Evolutionary conservation across 2,888 invertebrate genomes (phyloP).

Genomic region (Hartigia nigra): DNA sequence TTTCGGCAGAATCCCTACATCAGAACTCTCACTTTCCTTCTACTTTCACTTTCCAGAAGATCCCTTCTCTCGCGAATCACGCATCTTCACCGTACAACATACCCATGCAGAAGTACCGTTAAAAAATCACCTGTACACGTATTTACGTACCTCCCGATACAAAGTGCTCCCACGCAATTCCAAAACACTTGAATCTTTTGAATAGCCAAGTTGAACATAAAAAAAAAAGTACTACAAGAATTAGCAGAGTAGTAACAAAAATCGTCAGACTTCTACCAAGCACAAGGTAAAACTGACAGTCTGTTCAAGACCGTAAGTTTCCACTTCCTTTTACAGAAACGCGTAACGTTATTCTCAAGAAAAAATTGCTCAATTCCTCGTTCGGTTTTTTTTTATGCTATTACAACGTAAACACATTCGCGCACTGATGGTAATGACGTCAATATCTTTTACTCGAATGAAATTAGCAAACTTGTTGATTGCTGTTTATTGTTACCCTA

Average conservation of each 20-base stretch:
- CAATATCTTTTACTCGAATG: background rate
- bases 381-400: background rate
- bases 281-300: background rate
- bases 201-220: background rate
- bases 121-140: background rate
- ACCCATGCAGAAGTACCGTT: background rate
- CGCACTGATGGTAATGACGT: background rate
- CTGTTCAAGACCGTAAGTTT: background rate
- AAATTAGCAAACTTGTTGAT: background rate
- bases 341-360: background rate
- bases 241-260: background rate
- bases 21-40: conserved; percentile 26
- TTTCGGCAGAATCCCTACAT: background rate
- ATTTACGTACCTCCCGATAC: background rate
- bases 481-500: background rate
- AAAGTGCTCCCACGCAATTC: background rate
- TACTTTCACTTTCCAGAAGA: conserved; percentile 48
- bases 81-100: background rate
- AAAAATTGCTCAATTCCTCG: background rate
- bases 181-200: background rate
- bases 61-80: background rate
- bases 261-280: background rate
- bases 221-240: background rate
- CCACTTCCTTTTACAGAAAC: background rate
- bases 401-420: background rate